phyloP scores from a whole-genome alignment of 2,113 vertebrate species.

The Petrocephalus zakoni region DNA sequence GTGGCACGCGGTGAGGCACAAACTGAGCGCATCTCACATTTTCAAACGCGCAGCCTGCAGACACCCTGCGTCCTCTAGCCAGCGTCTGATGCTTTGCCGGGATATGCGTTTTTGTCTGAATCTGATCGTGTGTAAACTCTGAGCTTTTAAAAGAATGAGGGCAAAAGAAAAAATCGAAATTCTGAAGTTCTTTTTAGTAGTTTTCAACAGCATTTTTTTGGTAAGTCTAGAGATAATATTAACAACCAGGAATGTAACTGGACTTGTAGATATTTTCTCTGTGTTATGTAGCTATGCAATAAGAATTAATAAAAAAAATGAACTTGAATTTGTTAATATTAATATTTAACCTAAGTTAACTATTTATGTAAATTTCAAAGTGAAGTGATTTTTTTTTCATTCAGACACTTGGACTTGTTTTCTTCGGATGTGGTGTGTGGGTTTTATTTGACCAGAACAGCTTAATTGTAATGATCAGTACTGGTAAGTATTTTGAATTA shows the following conservation, averaged over 20 bases:
- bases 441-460: conserved; percentile 44
- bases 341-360: not conserved
- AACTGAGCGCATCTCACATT: not conserved
- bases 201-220: conserved; percentile 45
- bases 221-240: conserved; percentile 26
- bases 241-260: not conserved
- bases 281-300: not conserved
- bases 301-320: not conserved
- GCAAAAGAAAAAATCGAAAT: conserved; percentile 29
- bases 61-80: not conserved
- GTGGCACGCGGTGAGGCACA: not conserved
- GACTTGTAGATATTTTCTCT: not conserved
- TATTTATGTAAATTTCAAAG: not conserved
- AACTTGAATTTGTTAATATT: not conserved
- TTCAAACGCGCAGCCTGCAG: not conserved
- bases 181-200: conserved; percentile 46
- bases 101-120: not conserved
- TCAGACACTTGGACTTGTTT: conserved; percentile 40
- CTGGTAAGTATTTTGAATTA: not conserved
- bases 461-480: conserved; percentile 33
- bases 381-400: not conserved
- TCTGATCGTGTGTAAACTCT: not conserved
- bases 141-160: conserved; percentile 22
- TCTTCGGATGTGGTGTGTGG: conserved; percentile 43
- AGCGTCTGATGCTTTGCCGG: not conserved